phyloP scores from a whole-genome alignment of 2,888 invertebrate genomes.

The Lamellibrachia columna region DNA sequence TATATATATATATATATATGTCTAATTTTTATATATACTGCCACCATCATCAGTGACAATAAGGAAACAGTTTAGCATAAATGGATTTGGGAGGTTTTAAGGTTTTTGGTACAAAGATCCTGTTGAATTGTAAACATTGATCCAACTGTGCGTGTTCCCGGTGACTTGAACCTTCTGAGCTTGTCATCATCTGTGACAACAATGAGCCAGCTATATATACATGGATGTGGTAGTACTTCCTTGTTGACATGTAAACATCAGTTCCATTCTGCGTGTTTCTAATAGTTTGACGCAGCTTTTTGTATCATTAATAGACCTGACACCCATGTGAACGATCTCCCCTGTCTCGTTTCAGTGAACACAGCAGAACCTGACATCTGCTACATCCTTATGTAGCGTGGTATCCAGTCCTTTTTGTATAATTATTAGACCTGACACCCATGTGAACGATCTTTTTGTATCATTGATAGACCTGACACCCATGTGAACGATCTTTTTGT shows the following conservation, averaged over 20 bases:
- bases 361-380: no score
- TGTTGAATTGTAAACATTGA: background rate
- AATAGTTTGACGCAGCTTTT: background rate
- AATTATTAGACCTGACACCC: no score
- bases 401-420: background rate
- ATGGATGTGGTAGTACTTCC: background rate
- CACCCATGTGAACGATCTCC: no score
- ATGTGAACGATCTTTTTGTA: background rate
- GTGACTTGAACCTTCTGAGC: background rate
- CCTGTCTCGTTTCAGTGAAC: no score
- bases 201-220: background rate
- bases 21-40: background rate
- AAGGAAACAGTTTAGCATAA: slow-evolving; percentile 10
- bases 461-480: no score
- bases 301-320: no score
- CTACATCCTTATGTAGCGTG: no score
- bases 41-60: background rate
- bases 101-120: background rate
- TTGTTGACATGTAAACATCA: background rate
- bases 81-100: background rate
- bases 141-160: background rate
- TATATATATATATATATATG: no score
- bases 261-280: background rate
- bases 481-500: background rate
- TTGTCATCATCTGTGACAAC: background rate